Percentiles rank a stretch among this genome's conserved stretches.
These are phyloP conservation scores for Thysanoteuthis rhombus DNA, from an alignment of 2,888 invertebrate species.

Conservation along the genomic window DNA sequence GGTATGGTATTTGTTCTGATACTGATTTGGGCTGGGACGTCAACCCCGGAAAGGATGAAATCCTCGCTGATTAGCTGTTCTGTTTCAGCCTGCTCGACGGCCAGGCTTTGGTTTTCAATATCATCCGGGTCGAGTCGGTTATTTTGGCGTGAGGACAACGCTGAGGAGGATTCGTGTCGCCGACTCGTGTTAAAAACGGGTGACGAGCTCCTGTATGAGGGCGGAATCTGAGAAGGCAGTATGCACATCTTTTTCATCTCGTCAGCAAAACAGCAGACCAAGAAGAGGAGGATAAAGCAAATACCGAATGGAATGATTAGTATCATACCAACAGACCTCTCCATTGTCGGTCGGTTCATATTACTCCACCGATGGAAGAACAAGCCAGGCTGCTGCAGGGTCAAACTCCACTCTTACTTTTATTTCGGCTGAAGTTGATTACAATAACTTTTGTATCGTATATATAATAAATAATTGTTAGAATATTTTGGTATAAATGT, in stretches of 20 bases:
- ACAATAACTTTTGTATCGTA: no score
- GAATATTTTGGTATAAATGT: no score
- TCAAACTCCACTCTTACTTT: no score
- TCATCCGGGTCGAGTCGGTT: not conserved
- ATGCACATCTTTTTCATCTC: slow-evolving; percentile 46
- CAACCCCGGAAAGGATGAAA: not conserved
- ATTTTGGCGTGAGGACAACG: not conserved
- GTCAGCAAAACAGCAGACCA: slow-evolving; percentile 49
- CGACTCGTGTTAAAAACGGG: not conserved
- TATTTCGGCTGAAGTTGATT: no score
- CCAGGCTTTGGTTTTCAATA: not conserved
- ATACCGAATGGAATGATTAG: slow-evolving; percentile 47
- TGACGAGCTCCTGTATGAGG: slow-evolving; percentile 34
- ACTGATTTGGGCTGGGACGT: not conserved
- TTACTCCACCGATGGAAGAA: not conserved
- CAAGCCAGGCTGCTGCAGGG: no score
- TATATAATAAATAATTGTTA: no score
- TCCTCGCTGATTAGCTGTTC: slow-evolving; percentile 23
- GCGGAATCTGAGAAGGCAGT: slow-evolving; percentile 44
- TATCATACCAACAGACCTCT: slow-evolving; percentile 44
- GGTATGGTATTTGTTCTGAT: not conserved
- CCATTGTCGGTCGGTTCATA: not conserved
- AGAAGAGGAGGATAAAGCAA: slow-evolving; percentile 44
- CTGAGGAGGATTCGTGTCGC: not conserved
- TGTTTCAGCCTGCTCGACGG: not conserved